Conservation (phyloP, 2,888 invertebrate genomes). For the Catocala nupta region DNA sequence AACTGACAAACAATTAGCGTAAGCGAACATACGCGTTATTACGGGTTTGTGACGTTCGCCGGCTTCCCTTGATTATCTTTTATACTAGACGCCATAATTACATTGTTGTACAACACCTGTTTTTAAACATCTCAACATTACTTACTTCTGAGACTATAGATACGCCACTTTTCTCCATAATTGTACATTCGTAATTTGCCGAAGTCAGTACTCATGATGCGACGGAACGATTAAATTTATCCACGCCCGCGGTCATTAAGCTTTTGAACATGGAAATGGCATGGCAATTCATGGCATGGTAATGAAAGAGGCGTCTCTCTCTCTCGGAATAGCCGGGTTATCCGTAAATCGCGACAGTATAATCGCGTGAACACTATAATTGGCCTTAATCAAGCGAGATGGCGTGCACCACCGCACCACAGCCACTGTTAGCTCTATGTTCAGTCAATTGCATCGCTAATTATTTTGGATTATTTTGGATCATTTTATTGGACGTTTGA, state of each 20-base stretch:
- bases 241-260: conserved; percentile 63
- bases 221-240: conserved; percentile 64
- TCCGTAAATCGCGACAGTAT: conserved; percentile 76
- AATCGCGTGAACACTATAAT: conserved; percentile 81
- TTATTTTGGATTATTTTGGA: conserved; percentile 59
- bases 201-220: conserved; percentile 53
- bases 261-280: conserved; percentile 72
- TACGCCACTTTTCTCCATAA: conserved; percentile 49
- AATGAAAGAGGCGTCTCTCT: conserved; percentile 75
- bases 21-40: too few species aligned
- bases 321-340: conserved; percentile 73
- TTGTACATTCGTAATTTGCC: conserved; percentile 65
- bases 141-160: conserved; percentile 24
- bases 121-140: background rate
- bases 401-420: conserved; percentile 63
- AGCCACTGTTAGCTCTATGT: conserved; percentile 57
- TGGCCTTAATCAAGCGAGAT: conserved; percentile 80
- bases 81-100: too few species aligned
- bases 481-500: conserved; percentile 50
- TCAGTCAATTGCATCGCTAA: conserved; percentile 62
- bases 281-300: conserved; percentile 70
- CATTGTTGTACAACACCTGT: too few species aligned
- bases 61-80: too few species aligned
- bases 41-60: too few species aligned
- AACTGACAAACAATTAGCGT: too few species aligned